Conservation (phyloP, 2,888 invertebrate genomes). For the Philereme vetulata region DNA sequence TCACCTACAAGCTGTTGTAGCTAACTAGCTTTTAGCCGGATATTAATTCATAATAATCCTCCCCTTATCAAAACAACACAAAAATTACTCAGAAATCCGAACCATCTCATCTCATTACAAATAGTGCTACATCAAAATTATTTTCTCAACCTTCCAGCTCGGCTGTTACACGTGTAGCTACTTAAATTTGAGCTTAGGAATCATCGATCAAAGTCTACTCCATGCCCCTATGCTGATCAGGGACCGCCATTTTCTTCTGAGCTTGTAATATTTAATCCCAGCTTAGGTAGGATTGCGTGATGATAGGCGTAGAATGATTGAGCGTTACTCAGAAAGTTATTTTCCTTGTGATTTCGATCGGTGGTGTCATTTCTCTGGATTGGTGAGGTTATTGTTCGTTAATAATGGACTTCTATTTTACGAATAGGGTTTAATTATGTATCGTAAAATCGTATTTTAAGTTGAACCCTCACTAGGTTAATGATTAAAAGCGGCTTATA, state of each 20-base stretch:
- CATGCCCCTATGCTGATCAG: slow-evolving; percentile 40
- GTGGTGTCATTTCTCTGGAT: slow-evolving; percentile 10
- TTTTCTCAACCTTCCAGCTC: slow-evolving; percentile 10
- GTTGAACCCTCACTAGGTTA: no score
- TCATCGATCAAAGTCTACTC: slow-evolving; percentile 62
- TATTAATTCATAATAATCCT: background rate
- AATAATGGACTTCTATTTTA: background rate
- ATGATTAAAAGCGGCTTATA: no score
- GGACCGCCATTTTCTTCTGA: slow-evolving; percentile 47
- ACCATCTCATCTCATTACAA: background rate
- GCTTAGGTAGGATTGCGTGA: slow-evolving; percentile 58
- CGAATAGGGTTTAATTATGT: no score
- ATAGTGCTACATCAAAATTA: slow-evolving; percentile 16
- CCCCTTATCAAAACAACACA: background rate
- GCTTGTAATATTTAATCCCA: slow-evolving; percentile 57
- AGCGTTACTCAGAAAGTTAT: slow-evolving; percentile 48
- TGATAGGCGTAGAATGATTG: slow-evolving; percentile 60
- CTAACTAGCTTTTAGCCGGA: background rate
- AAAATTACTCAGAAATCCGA: background rate
- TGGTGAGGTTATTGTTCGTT: background rate
- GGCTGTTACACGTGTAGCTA: slow-evolving; percentile 40
- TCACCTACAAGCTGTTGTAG: no score
- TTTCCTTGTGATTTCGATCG: slow-evolving; percentile 27
- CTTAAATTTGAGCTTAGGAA: slow-evolving; percentile 37
- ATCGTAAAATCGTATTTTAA: background rate